A percentile compares a stretch with the other conserved stretches of the same genome.
These are phyloP conservation scores for Pogonocherus hispidulus DNA, from an alignment of 2,888 invertebrate species.

Conservation along the genomic window DNA sequence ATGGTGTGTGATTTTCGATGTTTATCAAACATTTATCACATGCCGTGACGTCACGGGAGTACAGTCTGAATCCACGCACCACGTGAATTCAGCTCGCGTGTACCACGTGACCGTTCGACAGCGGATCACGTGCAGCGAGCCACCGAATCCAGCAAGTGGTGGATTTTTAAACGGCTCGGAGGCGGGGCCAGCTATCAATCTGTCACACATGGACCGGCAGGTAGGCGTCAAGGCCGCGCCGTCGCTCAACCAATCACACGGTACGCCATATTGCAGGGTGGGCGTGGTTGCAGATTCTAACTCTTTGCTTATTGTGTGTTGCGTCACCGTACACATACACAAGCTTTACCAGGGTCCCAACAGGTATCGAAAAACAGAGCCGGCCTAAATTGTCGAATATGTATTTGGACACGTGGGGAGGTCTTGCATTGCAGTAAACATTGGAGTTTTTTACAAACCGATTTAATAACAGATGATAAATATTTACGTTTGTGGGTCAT, in stretches of 20 bases:
- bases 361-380: constrained; percentile 46
- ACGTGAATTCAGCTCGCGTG: constrained; percentile 47
- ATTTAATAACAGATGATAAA: constrained; percentile 23
- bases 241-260: constrained; percentile 73
- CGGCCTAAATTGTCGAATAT: constrained; percentile 15
- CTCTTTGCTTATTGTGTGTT: constrained; percentile 61
- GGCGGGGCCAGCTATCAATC: constrained; percentile 52
- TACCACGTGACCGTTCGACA: constrained; percentile 55
- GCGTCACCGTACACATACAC: constrained; percentile 53
- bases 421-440: constrained; percentile 30
- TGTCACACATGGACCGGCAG: constrained; percentile 58
- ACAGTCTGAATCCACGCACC: constrained; percentile 48
- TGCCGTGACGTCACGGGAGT: constrained; percentile 50
- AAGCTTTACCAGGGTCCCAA: constrained; percentile 35
- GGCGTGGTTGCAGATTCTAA: constrained; percentile 70
- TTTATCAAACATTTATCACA: constrained; percentile 56
- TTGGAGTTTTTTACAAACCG: constrained; percentile 14
- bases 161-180: constrained; percentile 58
- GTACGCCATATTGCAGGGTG: constrained; percentile 77
- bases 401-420: constrained; percentile 39
- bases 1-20: constrained; percentile 56
- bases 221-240: constrained; percentile 66
- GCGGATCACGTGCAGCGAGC: constrained; percentile 57
- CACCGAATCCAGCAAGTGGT: constrained; percentile 62
- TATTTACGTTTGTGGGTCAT: constrained; percentile 16